Evolutionary conservation across 2,113 vertebrate genomes (phyloP).

Genomic region (Limanda limanda): DNA sequence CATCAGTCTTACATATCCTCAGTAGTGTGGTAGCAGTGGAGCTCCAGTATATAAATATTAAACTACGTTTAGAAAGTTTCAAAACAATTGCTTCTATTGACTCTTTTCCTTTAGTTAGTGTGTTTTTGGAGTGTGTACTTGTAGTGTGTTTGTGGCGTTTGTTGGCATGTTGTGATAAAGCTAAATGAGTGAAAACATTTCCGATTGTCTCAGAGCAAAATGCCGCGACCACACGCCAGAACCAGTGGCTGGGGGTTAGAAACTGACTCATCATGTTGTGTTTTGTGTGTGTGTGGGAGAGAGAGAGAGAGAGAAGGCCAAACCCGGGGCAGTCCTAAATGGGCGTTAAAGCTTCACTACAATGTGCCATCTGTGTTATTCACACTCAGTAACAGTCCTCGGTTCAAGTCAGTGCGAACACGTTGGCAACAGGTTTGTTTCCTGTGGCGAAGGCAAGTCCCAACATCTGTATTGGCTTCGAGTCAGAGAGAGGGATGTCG

Average conservation of each 20-base stretch:
- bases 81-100: conserved; percentile 63
- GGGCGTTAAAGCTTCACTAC: conserved; percentile 48
- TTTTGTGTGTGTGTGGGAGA: background rate
- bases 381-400: conserved; percentile 56
- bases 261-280: background rate
- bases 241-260: conserved; percentile 24
- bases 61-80: conserved; percentile 29
- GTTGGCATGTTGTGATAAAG: conserved; percentile 53
- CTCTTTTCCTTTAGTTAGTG: conserved; percentile 57
- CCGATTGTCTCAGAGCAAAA: conserved; percentile 67
- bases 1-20: conserved; percentile 46
- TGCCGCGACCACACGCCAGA: conserved; percentile 1
- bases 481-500: conserved; percentile 42
- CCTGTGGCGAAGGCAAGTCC: conserved; percentile 36
- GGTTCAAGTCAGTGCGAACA: conserved; percentile 41
- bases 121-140: background rate
- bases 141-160: conserved; percentile 12
- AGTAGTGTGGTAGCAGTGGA: conserved; percentile 65
- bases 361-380: conserved; percentile 27
- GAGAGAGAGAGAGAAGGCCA: conserved; percentile 15
- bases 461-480: conserved; percentile 15
- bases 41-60: conserved; percentile 67
- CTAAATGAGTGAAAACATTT: conserved; percentile 41
- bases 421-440: conserved; percentile 35
- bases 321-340: conserved; percentile 30